Evolutionary conservation across 1,140 invertebrate species (phyloP), one percentile per base, ranked within the genome.

Genomic region (Heterodera carotae): DNA sequence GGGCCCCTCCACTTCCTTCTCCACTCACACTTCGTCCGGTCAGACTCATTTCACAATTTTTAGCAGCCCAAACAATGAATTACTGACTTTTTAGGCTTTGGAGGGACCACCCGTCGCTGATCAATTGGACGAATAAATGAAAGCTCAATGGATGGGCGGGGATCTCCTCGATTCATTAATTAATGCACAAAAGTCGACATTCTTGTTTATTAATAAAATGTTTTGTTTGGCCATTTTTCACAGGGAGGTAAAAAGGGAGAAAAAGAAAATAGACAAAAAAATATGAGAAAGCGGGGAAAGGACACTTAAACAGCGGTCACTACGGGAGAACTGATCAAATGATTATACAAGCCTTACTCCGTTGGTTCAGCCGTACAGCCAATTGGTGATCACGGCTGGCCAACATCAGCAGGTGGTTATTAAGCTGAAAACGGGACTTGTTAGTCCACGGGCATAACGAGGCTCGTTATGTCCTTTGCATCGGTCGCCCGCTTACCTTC

Each of bases 321-420:
- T n/a, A n/a, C 62, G 39, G 39, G 6, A 31, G 10, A 18, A 33
- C n/a, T 71, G 34, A 43, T 86, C 59, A 85, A 27, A 85, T 59
- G 15, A 85, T 69, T 36, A 67, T 62, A 53, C 84, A 85, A 15
- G 85, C 80, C 76, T 86, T 85, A 53, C 84, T 86, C 53, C 77
- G 66, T 36, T 78, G 66, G 29, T 85, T 85, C 25, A 86, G 67
- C 66, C 77, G 72, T 36, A 75, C 68, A 29, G 84, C 69, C 7
- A 82, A 59, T 22, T 56, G 60, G 56, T 62, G 53, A 48, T 77
- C 77, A 33, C 72, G 72, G 53, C 68, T 75, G 29, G 72, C 75
- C 27, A 85, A 74, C 56, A 68, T 62, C 29, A 77, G 62, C 36
- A 87, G 43, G 69, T 84, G 84, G 29, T 74, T 70, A 27, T 83